Conservation (phyloP, 2,888 invertebrate species). For the Chalcis sispes region DNA sequence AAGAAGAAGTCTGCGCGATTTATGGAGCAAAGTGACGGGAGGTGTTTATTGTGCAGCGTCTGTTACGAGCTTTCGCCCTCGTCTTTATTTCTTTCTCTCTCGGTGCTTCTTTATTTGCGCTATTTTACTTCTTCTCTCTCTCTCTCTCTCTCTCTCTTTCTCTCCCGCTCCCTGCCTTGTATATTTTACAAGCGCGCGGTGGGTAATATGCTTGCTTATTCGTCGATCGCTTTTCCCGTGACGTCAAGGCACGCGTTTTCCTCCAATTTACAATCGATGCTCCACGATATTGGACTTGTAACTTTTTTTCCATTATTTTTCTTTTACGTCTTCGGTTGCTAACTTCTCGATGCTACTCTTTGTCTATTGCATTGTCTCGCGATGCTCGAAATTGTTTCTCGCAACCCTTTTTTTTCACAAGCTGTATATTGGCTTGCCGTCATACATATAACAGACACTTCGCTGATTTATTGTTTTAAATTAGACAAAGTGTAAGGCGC, state of each 20-base stretch:
- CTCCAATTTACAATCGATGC: background rate
- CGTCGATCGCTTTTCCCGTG: too few species aligned
- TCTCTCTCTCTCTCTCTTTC: constrained; percentile 57
- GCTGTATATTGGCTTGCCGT: background rate
- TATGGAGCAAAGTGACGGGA: constrained; percentile 76
- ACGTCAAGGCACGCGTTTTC: too few species aligned
- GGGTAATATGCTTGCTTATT: too few species aligned
- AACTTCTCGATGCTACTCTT: constrained; percentile 45
- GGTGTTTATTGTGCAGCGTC: constrained; percentile 76
- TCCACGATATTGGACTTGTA: background rate
- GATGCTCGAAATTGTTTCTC: too few species aligned
- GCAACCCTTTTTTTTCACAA: too few species aligned
- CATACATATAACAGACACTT: background rate
- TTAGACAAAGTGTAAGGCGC: background rate
- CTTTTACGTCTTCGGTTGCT: background rate
- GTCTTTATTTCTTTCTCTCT: constrained; percentile 53
- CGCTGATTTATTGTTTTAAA: background rate
- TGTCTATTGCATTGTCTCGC: background rate
- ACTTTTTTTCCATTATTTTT: background rate
- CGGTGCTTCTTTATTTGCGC: constrained; percentile 57
- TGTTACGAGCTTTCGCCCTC: constrained; percentile 63
- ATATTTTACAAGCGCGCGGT: too few species aligned
- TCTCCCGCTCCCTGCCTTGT: background rate
- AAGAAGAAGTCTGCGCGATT: constrained; percentile 70
- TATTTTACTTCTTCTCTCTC: constrained; percentile 41